Evolutionary conservation across 2,797 vertebrate genomes (phyloP), one percentile per base, ranked within the genome.

Genomic region (Emydoidea blandingii): DNA sequence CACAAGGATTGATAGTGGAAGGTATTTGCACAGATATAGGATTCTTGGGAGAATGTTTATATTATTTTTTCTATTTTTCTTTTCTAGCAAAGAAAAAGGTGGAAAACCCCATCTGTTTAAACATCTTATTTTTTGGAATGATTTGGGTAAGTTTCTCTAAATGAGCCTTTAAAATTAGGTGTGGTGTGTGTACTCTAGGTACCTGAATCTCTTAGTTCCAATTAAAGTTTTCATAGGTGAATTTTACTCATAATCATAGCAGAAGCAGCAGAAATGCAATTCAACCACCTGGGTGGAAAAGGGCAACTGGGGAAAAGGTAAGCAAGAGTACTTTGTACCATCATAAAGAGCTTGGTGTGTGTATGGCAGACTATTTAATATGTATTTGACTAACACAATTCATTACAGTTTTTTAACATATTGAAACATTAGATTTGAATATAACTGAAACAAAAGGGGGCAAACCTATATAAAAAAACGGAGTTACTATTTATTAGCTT

Each of bases 121-220:
- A 92, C 2, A 89, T 47, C 76, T 54, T 87, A 85, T 31, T 94
- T 97, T 94, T 83, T 57, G 10, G 83, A 95, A 94, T 86, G 86
- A 94, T 86, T 89, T 89, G 5, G 31, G 50, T 84, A 80, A 94
- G 96, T 93, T 96, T 94, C 80, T 87, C 89, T 78, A 92, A 96
- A 94, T 84, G 50, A 78, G 19, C 5, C 76, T 94, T 93, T 90
- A 81, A 94, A 91, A 87, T 79, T 54, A 85, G 81, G 44, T 82
- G 37, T 50, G 93, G 56, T 37, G 44, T 41, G 37, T 65, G 31
- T 44, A 87, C 52, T 57, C 27, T 72, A 72, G 11, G 21, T 41
- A 72, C 68, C 68, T 23, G 68, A 72, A 72, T 78, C 27, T 83
- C 79, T 90, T 52, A 41, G 50, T 83, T 94, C 81, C 85, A 81